phyloP scores from a whole-genome alignment of 2,888 invertebrate genomes.

The Eristalinus aeneus region DNA sequence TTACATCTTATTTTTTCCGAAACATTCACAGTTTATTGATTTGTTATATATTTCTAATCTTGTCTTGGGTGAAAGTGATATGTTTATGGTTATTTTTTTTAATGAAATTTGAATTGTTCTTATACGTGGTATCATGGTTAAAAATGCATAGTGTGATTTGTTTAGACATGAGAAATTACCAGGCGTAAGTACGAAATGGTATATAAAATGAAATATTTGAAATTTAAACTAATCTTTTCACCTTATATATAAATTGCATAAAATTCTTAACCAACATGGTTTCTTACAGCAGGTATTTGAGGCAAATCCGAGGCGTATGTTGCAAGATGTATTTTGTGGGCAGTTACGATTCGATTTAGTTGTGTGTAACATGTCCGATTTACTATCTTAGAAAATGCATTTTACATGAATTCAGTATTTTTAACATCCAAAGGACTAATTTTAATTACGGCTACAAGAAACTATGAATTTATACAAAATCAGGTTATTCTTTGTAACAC shows the following conservation, averaged over 20 bases:
- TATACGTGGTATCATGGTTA: conserved; percentile 50
- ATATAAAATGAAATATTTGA: conserved; percentile 79
- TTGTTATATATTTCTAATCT: conserved; percentile 20
- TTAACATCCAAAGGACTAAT: too few relatives aligned
- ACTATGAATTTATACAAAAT: too few relatives aligned
- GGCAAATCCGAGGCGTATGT: conserved; percentile 53
- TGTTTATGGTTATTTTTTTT: conserved; percentile 44
- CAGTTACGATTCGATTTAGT: conserved; percentile 25
- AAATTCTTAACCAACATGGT: conserved; percentile 65
- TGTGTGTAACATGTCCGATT: background rate
- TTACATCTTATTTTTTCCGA: conserved; percentile 2
- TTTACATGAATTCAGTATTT: too few relatives aligned
- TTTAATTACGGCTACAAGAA: too few relatives aligned
- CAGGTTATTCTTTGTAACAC: too few relatives aligned
- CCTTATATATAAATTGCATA: conserved; percentile 56
- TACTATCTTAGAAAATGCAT: too few relatives aligned
- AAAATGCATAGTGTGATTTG: conserved; percentile 50
- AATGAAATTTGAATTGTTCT: conserved; percentile 56
- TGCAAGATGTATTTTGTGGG: conserved; percentile 46
- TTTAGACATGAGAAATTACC: conserved; percentile 64
- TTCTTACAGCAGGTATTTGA: conserved; percentile 68
- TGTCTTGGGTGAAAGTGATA: conserved; percentile 64
- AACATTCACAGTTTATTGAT: conserved; percentile 2
- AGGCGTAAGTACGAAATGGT: conserved; percentile 80
- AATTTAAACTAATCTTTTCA: conserved; percentile 69